A percentile compares a stretch with the other conserved stretches of the same genome.
phyloP scores from a whole-genome alignment of 2,113 vertebrate genomes.

The Chlorodrepanis virens region DNA sequence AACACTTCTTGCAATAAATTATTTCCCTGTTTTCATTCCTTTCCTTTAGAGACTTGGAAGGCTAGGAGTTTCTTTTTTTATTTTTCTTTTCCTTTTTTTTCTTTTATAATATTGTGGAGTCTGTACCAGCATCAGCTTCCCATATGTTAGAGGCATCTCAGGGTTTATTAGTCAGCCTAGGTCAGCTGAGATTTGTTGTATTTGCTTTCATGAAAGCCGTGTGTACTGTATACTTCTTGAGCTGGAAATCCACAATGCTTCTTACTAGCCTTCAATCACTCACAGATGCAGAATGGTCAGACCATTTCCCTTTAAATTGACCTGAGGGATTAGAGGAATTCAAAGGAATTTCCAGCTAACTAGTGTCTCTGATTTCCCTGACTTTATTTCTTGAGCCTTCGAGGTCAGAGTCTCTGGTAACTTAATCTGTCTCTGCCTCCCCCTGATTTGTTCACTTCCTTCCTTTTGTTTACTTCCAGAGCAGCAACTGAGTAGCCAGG shows the following conservation, averaged over 20 bases:
- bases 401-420: conserved; percentile 36
- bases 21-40: neutral
- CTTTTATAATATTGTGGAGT: neutral
- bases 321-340: conserved; percentile 72
- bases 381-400: conserved; percentile 58
- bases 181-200: conserved; percentile 50
- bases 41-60: neutral
- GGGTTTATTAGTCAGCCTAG: conserved; percentile 55
- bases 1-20: neutral
- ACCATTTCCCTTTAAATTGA: conserved; percentile 67
- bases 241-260: conserved; percentile 51
- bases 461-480: conserved; percentile 10
- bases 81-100: neutral
- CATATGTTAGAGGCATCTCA: conserved; percentile 47
- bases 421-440: conserved; percentile 24
- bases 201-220: conserved; percentile 66
- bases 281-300: conserved; percentile 67
- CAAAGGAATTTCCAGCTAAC: conserved; percentile 66
- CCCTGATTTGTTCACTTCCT: conserved; percentile 45
- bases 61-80: neutral
- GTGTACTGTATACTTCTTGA: conserved; percentile 35
- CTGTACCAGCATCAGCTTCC: neutral
- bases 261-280: conserved; percentile 71
- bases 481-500: neutral
- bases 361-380: conserved; percentile 30